Evolutionary conservation across 2,888 invertebrate genomes (phyloP).

Genomic region (Pimpla rufipes): DNA sequence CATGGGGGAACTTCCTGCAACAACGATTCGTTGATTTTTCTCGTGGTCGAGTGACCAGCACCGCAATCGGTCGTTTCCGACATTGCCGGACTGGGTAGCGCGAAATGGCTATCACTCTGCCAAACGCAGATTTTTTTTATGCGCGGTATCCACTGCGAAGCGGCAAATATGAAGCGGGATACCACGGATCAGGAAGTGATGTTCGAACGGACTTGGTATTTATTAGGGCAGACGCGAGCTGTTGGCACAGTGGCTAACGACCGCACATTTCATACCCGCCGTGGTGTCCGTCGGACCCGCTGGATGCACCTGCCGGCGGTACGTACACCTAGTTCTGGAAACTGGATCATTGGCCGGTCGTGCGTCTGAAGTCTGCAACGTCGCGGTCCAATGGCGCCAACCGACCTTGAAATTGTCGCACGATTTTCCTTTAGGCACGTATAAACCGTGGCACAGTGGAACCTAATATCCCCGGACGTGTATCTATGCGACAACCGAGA

Average conservation of each 20-base stretch:
- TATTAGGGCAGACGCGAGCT: background rate
- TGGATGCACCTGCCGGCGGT: background rate
- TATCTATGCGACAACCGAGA: background rate
- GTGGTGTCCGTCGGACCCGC: background rate
- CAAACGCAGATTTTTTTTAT: background rate
- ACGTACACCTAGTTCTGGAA: background rate
- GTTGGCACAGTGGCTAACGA: background rate
- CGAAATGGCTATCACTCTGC: background rate
- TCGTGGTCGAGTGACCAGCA: background rate
- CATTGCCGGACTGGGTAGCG: background rate
- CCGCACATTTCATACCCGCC: background rate
- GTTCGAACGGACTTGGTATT: too few species aligned
- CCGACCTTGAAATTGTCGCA: slow-evolving; percentile 76
- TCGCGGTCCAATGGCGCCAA: slow-evolving; percentile 73
- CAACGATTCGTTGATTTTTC: slow-evolving; percentile 17
- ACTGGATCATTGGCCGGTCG: slow-evolving; percentile 33
- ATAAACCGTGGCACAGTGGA: slow-evolving; percentile 33
- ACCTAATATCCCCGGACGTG: slow-evolving; percentile 33
- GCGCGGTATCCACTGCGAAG: background rate
- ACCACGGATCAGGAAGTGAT: too few species aligned
- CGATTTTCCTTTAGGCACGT: slow-evolving; percentile 63
- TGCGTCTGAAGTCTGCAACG: slow-evolving; percentile 52
- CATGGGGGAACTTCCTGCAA: background rate
- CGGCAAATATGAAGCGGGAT: too few species aligned
- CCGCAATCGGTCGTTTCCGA: background rate